Percentiles rank a stretch among this genome's conserved stretches.
These are phyloP conservation scores for Nannoperca obscura DNA, from an alignment of 2,797 vertebrate species.

Conservation along the genomic window DNA sequence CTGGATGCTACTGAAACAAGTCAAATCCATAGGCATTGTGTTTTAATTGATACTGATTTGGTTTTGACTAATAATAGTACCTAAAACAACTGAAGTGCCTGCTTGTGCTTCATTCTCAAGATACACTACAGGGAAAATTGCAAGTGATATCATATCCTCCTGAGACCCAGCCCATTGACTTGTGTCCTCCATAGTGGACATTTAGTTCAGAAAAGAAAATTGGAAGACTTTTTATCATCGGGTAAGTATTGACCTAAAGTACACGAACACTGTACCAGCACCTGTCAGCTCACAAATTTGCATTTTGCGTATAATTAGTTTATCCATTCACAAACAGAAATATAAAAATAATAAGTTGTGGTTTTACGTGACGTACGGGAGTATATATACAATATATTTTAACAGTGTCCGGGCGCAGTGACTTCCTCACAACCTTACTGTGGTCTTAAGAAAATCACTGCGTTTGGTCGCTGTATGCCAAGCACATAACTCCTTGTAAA, in stretches of 20 bases:
- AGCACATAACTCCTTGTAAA: background rate
- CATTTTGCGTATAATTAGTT: background rate
- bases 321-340: background rate
- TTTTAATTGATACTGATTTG: conserved; percentile 5
- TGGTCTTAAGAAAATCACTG: background rate
- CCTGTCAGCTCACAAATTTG: conserved; percentile 3
- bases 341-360: background rate
- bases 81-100: background rate
- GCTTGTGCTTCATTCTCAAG: background rate
- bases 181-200: too few species aligned
- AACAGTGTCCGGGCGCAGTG: too few species aligned
- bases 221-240: too few species aligned
- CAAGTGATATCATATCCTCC: background rate
- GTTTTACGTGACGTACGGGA: background rate
- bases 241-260: background rate
- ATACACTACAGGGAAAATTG: background rate
- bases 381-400: background rate
- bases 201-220: too few species aligned
- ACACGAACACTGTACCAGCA: background rate
- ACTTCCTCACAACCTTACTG: too few species aligned
- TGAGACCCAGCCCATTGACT: too few species aligned
- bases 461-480: background rate
- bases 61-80: background rate
- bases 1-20: conserved; percentile 16
- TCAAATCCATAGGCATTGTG: conserved; percentile 9